Conservation (phyloP, 2,888 invertebrate genomes). For the Pterostichus madidus region DNA sequence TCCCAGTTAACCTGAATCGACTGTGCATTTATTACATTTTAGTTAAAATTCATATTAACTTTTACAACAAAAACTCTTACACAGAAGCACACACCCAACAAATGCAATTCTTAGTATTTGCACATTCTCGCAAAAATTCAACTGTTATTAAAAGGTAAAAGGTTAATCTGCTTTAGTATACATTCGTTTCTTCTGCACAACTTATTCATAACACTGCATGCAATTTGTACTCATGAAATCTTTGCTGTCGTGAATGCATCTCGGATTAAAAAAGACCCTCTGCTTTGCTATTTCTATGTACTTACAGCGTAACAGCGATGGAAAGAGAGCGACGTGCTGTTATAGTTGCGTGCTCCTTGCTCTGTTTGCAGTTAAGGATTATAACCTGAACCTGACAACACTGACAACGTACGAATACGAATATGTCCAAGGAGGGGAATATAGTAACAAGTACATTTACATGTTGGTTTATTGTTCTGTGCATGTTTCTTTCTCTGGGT, state of each 20-base stretch:
- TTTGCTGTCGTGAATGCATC: background rate
- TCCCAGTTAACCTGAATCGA: too few relatives aligned
- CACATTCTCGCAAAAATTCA: too few relatives aligned
- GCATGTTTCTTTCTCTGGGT: background rate
- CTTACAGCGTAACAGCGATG: background rate
- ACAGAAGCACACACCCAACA: too few relatives aligned
- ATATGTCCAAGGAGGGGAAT: conserved; percentile 4
- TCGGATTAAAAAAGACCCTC: background rate
- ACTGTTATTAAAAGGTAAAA: too few relatives aligned
- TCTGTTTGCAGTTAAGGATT: conserved; percentile 2
- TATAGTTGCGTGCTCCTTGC: background rate
- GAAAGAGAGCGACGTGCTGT: too few relatives aligned
- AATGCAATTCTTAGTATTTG: too few relatives aligned
- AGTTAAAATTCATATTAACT: too few relatives aligned
- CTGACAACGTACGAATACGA: background rate
- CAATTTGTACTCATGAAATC: background rate
- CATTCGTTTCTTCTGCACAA: too few relatives aligned
- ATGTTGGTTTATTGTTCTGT: background rate
- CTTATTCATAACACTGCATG: too few relatives aligned
- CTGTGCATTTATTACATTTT: too few relatives aligned
- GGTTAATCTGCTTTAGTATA: too few relatives aligned
- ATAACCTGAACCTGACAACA: background rate
- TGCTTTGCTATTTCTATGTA: background rate
- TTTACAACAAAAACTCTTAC: too few relatives aligned
- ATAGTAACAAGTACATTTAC: conserved; percentile 7